Percentiles rank a stretch among this genome's conserved stretches.
Evolutionary conservation across 2,797 vertebrate genomes (phyloP).

Genomic region (Microctenopoma stevenorrisi): DNA sequence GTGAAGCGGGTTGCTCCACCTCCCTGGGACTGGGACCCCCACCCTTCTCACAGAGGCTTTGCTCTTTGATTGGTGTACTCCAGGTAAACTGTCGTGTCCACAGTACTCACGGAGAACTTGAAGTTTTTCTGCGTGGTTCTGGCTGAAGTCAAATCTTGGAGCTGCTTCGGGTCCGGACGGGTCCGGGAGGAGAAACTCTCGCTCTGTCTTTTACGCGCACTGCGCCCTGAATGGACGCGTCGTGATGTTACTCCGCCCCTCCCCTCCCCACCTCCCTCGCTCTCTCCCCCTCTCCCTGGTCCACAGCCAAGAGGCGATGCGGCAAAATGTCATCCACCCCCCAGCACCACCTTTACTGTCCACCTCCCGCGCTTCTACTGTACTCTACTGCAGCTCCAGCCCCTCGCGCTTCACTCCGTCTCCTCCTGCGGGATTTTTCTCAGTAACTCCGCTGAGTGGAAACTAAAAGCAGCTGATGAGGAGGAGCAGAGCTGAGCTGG

Average conservation of each 20-base stretch:
- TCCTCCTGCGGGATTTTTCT: background rate
- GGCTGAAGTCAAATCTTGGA: no score
- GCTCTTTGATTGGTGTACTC: no score
- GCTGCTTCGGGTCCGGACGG: no score
- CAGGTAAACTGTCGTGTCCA: no score
- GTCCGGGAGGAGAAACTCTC: no score
- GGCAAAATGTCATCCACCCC: conserved; percentile 61
- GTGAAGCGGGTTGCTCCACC: no score
- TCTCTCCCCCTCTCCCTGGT: conserved; percentile 19
- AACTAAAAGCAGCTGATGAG: background rate
- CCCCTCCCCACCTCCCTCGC: background rate
- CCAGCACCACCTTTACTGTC: background rate
- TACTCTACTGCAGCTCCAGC: background rate
- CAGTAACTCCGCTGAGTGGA: background rate
- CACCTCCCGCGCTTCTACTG: conserved; percentile 12
- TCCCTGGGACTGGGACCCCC: no score
- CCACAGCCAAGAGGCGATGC: conserved; percentile 61
- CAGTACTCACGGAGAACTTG: no score
- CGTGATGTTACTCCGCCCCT: background rate
- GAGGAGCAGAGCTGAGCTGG: background rate
- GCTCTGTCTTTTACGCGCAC: no score
- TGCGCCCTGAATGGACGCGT: background rate
- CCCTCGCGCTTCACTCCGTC: background rate
- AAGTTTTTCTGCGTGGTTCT: no score
- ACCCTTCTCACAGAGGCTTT: no score